Base-by-base conservation (phyloP, 2,888 invertebrate genomes). In the Melinaea marsaeus region DNA sequence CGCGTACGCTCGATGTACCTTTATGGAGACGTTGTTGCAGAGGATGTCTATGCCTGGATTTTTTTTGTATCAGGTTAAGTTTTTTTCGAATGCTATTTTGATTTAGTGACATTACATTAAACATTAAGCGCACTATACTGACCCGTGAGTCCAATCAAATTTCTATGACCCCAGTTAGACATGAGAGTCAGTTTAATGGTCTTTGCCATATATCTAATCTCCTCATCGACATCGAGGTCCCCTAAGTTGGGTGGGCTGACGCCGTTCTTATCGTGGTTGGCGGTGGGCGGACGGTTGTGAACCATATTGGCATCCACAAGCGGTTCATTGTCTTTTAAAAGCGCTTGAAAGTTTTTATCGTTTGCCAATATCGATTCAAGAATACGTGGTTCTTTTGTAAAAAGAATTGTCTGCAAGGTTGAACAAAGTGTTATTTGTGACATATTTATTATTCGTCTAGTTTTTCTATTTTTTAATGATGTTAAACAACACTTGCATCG, bases 301-400 rank as follows among this genome's bases (percentile, higher is more conserved):
- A 77, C 76, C 3, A 72, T 72, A 13, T 72, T 73, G 4, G 72
- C 69, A 34, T 85, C 85, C 3, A 64, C 71, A 62, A 80, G 61
- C 0, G 78, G 86, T 67, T 83, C 87, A 55, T 88, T 90, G 69
- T 87, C 89, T 67, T 85, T 85, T 3, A 88, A 75, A 2, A 90
- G 75, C 3, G 80, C 79, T 79, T 87, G 85, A 74, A 89, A 87
- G 69, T 86, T 84, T 66, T 81, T 84, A 68, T 90, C 90, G 68
- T 86, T 86, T 42, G 71, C 69, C 79, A 88, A 79, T 64, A 88
- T 77, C 0, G 81, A 71, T 71, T 90, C 95, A 45, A 97, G 86
- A 61, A 96, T 95, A 22, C 83, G 79, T 46, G 96, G 93, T 72
- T 95, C 94, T 68, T 94, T 95, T 33, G 96, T 96, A 80, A 96